These are phyloP conservation scores for Eupithecia abbreviata DNA, from an alignment of 2,888 invertebrate genomes.

Conservation along the genomic window DNA sequence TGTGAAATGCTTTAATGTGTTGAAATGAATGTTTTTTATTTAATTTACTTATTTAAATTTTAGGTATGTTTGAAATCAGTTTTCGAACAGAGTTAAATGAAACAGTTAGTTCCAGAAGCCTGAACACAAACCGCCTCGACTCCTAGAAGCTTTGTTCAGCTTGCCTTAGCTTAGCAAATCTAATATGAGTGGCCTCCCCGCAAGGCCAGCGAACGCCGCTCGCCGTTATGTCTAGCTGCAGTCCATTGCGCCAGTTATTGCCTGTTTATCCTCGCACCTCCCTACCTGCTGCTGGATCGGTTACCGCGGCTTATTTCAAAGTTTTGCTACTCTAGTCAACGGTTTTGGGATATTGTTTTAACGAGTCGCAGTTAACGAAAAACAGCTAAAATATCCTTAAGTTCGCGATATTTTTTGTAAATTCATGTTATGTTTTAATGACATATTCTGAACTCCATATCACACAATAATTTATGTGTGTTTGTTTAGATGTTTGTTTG, in stretches of 20 bases:
- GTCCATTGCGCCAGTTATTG: not conserved
- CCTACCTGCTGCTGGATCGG: not conserved
- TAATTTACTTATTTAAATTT: no score
- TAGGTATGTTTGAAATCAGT: not conserved
- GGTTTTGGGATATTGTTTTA: no score
- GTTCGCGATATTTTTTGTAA: not conserved
- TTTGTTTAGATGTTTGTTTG: not conserved
- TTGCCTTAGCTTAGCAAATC: constrained; percentile 1
- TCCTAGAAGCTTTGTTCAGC: not conserved
- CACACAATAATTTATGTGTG: not conserved
- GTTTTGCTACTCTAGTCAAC: not conserved
- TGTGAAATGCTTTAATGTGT: no score
- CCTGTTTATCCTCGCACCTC: not conserved
- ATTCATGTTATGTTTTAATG: not conserved
- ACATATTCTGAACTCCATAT: not conserved
- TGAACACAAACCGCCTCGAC: not conserved
- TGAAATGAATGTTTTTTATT: no score
- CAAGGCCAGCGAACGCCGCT: not conserved
- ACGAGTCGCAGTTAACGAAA: no score
- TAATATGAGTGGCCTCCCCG: not conserved
- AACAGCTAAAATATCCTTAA: no score
- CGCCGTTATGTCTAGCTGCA: not conserved
- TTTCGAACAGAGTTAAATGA: not conserved
- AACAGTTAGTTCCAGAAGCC: not conserved
- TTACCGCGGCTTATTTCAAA: not conserved